These are phyloP conservation scores for Cylindroiulus punctatus DNA, from an alignment of 2,888 invertebrate genomes.

Conservation along the genomic window DNA sequence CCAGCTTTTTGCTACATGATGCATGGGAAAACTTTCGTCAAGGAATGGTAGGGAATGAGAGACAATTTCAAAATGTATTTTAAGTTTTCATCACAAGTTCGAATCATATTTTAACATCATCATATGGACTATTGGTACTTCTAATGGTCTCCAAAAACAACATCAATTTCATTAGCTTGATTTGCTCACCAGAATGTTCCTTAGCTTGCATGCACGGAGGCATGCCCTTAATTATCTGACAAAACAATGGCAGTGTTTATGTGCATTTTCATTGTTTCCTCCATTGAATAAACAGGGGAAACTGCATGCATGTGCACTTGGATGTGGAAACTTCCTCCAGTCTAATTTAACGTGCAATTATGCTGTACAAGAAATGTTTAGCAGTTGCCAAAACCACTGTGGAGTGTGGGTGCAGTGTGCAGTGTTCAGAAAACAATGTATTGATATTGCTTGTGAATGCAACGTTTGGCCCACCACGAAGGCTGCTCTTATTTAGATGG, in stretches of 20 bases:
- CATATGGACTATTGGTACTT: not conserved
- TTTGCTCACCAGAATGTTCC: not conserved
- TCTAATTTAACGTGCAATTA: not conserved
- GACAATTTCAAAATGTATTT: not conserved
- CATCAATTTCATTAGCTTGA: not conserved
- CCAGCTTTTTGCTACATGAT: not conserved
- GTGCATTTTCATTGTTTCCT: constrained; percentile 29
- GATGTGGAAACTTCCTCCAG: not conserved
- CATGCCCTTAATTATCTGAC: constrained; percentile 29
- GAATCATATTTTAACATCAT: not conserved
- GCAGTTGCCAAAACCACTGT: not conserved
- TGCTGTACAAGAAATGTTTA: no score
- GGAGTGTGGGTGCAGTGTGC: not conserved
- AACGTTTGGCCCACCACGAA: not conserved
- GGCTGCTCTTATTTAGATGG: not conserved
- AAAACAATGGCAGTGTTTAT: constrained; percentile 36
- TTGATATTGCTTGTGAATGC: not conserved
- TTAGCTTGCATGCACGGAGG: constrained; percentile 17
- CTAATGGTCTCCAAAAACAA: not conserved
- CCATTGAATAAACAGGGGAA: constrained; percentile 12
- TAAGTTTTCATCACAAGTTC: not conserved
- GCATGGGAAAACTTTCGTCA: not conserved
- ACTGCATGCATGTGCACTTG: constrained; percentile 4
- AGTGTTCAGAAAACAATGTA: not conserved
- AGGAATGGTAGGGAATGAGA: not conserved